Percentiles rank a stretch among this genome's conserved stretches.
These are phyloP conservation scores for Amphiprion percula DNA, from an alignment of 2,113 vertebrate species.

Conservation along the genomic window DNA sequence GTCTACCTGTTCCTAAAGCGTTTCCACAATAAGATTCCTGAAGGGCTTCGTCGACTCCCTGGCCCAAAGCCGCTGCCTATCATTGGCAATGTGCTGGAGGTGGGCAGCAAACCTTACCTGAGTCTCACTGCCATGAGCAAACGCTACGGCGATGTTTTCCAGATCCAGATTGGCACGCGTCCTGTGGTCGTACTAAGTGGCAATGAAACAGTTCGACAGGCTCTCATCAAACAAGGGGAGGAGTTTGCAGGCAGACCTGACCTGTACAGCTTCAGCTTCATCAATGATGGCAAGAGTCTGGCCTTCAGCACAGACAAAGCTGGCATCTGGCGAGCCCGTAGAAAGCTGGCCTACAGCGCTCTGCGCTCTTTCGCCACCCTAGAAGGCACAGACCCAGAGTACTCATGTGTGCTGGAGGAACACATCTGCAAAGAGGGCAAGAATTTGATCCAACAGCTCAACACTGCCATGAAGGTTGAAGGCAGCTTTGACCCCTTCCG, in stretches of 20 bases:
- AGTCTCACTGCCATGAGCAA: constrained; percentile 87
- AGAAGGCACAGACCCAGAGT: constrained; percentile 63
- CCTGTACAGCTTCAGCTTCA: constrained; percentile 82
- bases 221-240: constrained; percentile 90
- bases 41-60: constrained; percentile 86
- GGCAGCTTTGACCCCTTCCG: constrained; percentile 88
- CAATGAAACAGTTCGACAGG: constrained; percentile 86
- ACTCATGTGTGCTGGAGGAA: constrained; percentile 84
- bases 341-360: constrained; percentile 85
- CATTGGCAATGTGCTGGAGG: constrained; percentile 87
- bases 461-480: constrained; percentile 73
- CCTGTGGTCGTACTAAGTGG: constrained; percentile 92
- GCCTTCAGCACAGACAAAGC: constrained; percentile 83
- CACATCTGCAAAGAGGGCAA: constrained; percentile 87
- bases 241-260: constrained; percentile 91
- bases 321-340: constrained; percentile 82
- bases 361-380: constrained; percentile 84
- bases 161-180: constrained; percentile 89
- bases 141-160: constrained; percentile 87
- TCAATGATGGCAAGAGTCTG: constrained; percentile 84
- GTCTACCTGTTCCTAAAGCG: constrained; percentile 81
- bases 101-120: constrained; percentile 87
- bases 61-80: constrained; percentile 89
- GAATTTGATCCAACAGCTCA: constrained; percentile 80
- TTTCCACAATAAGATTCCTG: constrained; percentile 75